Evolutionary conservation across 2,888 invertebrate genomes (phyloP).

Genomic region (Synanthedon myopaeformis): DNA sequence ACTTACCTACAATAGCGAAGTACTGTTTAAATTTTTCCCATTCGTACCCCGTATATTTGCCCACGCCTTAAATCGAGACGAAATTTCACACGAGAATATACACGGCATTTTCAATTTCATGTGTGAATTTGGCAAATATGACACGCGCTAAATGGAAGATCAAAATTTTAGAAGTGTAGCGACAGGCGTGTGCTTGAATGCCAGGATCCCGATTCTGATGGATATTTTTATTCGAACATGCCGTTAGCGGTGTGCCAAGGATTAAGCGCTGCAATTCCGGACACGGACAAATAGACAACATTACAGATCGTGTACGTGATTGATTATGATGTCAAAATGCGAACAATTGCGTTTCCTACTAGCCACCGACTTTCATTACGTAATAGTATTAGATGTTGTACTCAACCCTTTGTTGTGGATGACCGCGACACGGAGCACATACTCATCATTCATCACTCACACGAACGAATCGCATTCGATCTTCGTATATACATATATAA

Average conservation of each 20-base stretch:
- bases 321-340: slow-evolving; percentile 38
- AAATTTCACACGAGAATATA: background rate
- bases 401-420: background rate
- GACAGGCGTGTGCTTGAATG: slow-evolving; percentile 6
- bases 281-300: slow-evolving; percentile 56
- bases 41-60: too few relatives aligned
- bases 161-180: slow-evolving; percentile 8
- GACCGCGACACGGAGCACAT: background rate
- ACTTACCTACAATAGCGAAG: too few relatives aligned
- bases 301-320: slow-evolving; percentile 50
- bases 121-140: background rate
- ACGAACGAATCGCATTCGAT: background rate
- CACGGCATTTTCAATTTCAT: background rate
- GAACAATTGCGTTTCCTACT: slow-evolving; percentile 21
- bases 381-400: background rate
- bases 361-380: background rate
- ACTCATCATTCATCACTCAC: background rate
- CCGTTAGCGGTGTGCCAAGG: slow-evolving; percentile 56
- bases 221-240: slow-evolving; percentile 54
- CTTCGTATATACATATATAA: background rate
- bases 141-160: slow-evolving; percentile 1
- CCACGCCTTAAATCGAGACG: too few relatives aligned
- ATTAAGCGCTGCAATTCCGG: slow-evolving; percentile 56
- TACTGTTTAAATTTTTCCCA: too few relatives aligned
- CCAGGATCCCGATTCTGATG: slow-evolving; percentile 10